Percentiles rank a stretch among this genome's conserved stretches.
Conservation (phyloP, 2,113 vertebrate genomes). For the Agapornis roseicollis region DNA sequence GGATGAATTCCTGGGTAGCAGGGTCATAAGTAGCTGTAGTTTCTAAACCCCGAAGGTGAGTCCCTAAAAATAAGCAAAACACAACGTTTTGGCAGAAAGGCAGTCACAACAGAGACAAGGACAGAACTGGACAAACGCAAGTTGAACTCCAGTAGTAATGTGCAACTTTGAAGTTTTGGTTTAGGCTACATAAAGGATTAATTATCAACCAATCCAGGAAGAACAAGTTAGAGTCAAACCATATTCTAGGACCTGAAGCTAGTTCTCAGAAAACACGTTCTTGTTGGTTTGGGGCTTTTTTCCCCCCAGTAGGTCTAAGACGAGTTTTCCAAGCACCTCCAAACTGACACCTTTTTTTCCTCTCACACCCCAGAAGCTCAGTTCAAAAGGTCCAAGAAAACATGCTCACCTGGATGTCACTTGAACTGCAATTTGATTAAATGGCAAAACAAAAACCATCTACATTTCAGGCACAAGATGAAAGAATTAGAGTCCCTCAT, state of each 20-base stretch:
- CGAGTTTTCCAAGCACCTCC: slow-evolving; percentile 54
- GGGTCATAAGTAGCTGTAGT: slow-evolving; percentile 95
- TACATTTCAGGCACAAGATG: neutral
- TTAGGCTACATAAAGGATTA: neutral
- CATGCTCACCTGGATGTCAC: neutral
- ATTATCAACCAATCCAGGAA: neutral
- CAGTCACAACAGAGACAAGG: neutral
- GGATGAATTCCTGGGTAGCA: slow-evolving; percentile 91
- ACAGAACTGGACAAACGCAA: neutral
- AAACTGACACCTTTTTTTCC: neutral
- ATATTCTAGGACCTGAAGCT: neutral
- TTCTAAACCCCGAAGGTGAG: slow-evolving; percentile 92
- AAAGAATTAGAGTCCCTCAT: neutral
- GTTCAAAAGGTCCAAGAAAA: neutral
- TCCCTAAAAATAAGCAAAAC: slow-evolving; percentile 76
- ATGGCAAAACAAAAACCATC: neutral
- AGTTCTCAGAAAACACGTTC: neutral
- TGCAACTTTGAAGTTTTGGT: neutral
- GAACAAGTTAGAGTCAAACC: neutral
- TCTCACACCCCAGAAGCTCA: neutral
- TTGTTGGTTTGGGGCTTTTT: neutral
- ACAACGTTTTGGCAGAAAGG: neutral
- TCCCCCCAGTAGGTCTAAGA: neutral
- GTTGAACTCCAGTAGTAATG: slow-evolving; percentile 39
- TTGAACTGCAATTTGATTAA: neutral